Evolutionary conservation across 2,888 invertebrate species (phyloP), one percentile per base, ranked within the genome.

Genomic region (Octonoba sinensis): DNA sequence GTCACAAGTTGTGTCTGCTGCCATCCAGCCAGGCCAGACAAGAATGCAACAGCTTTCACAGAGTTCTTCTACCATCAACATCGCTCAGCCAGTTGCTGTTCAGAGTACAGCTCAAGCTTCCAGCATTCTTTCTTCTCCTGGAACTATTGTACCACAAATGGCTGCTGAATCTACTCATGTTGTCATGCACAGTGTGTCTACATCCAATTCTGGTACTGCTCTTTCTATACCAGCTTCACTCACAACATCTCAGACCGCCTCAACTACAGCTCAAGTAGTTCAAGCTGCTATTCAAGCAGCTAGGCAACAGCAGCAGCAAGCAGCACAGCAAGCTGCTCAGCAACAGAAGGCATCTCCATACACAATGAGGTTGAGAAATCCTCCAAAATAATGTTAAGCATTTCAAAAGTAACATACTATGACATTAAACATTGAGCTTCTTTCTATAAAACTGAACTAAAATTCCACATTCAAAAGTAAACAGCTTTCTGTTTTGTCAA

Each of bases 241-340:
- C 18, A n/a, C 73, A 24, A 22, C 70, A 3, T 36, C 65, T 46
- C 74, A 66, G 47, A 59, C 67, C n/a, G 57, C 64, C 15, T 24
- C 65, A 46, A 57, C 74, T 12, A 51, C 66, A 20, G 73, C 72
- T 15, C 76, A 83, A 36, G 73, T 83, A 27, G 83, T 83, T 13
- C 83, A 83, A 72, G 79, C 79, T 36, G 83, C 79, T 1, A 83
- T 83, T 3, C 83, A 83, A 13, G 82, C 77, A 56, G 84, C 84
- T 3, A 62, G 54, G 16, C 77, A 76, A 20, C 70, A 69, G 36
- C 69, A 54, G 36, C 62, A 69, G 13, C 72, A 72, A 59, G 74
- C 69, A 20, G 67, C 72, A 22, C 62, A 71, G 24, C 71, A 66
- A 18, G 72, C 67, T 24, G 54, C 64, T 16, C 73, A 73, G 47